Evolutionary conservation across 2,797 vertebrate species (phyloP).

Genomic region (Darevskia mixta): DNA sequence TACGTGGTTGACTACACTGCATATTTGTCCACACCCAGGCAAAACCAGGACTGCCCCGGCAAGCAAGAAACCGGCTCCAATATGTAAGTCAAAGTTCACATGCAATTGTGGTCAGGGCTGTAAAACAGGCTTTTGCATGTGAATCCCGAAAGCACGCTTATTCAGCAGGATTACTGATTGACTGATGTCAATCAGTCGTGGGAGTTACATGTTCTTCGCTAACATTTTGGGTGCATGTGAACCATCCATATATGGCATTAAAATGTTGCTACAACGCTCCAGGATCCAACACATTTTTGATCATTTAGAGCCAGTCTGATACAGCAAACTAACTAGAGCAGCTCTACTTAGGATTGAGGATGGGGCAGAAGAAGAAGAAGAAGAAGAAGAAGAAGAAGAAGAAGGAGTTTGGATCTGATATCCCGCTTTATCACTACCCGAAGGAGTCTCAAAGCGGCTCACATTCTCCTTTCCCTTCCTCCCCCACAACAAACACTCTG

Average conservation of each 20-base stretch:
- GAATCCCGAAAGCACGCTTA: conserved; percentile 7
- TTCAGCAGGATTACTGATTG: background rate
- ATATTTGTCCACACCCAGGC: background rate
- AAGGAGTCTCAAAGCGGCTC: too few relatives aligned
- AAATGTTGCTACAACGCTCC: background rate
- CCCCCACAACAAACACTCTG: too few relatives aligned
- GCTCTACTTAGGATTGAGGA: background rate
- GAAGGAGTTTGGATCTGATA: too few relatives aligned
- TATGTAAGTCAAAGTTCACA: background rate
- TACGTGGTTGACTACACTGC: background rate
- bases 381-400: too few relatives aligned
- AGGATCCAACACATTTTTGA: background rate
- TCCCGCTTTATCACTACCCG: too few relatives aligned
- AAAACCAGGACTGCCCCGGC: background rate
- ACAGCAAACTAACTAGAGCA: background rate
- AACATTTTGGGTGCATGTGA: background rate
- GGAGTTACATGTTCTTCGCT: background rate
- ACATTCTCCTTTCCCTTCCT: too few relatives aligned
- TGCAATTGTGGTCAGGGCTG: background rate
- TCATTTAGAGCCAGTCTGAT: background rate
- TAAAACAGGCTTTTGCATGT: conserved; percentile 11
- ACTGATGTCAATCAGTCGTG: background rate
- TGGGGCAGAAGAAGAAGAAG: too few relatives aligned
- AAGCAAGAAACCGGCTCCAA: background rate
- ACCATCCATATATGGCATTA: background rate